These are phyloP conservation scores for Aporophyla nigra DNA, from an alignment of 2,888 invertebrate species.

Conservation along the genomic window DNA sequence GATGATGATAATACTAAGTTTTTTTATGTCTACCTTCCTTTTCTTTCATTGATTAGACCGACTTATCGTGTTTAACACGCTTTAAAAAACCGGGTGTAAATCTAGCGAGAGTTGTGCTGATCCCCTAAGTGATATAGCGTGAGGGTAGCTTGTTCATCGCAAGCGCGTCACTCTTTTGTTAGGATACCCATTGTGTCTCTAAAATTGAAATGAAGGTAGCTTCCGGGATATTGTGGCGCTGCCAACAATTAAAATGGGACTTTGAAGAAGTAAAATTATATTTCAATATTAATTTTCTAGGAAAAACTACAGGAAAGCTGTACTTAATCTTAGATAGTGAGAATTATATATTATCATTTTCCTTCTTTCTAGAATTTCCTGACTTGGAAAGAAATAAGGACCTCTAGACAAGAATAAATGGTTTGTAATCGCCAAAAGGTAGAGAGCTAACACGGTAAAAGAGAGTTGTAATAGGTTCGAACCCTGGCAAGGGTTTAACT, in stretches of 20 bases:
- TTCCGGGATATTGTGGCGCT: constrained; percentile 53
- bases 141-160: constrained; percentile 37
- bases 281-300: not conserved
- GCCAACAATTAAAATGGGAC: constrained; percentile 36
- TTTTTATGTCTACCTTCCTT: no score
- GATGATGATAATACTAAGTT: no score
- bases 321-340: not conserved
- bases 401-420: no score
- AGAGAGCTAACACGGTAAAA: no score
- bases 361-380: not conserved
- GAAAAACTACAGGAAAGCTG: not conserved
- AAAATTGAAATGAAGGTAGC: constrained; percentile 56
- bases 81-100: not conserved
- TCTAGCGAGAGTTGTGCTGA: not conserved
- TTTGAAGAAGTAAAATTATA: constrained; percentile 24
- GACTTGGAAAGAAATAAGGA: no score
- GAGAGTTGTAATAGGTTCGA: no score
- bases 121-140: constrained; percentile 4
- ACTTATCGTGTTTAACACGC: no score
- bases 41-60: no score
- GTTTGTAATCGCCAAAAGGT: no score
- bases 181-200: constrained; percentile 51
- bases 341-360: not conserved
- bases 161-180: constrained; percentile 52
- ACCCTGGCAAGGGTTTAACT: no score